Evolutionary conservation across 2,113 vertebrate species (phyloP).

Genomic region (Pseudonaja textilis): DNA sequence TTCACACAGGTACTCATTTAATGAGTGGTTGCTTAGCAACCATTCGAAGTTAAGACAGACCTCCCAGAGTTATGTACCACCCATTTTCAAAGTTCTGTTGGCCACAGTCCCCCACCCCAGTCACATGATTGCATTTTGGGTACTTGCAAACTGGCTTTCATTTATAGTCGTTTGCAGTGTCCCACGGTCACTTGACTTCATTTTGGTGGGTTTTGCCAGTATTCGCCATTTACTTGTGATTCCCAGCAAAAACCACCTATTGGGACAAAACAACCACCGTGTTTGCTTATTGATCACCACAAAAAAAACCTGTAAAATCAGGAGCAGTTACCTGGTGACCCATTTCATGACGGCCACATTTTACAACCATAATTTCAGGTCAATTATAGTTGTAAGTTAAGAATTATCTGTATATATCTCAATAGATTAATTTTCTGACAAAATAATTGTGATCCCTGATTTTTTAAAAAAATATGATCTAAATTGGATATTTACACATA

Average conservation of each 20-base stretch:
- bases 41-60: neutral
- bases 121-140: neutral
- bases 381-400: neutral
- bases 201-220: neutral
- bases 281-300: neutral
- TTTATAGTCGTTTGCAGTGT: neutral
- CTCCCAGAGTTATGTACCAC: neutral
- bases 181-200: neutral
- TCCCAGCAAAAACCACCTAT: neutral
- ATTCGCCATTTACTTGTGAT: neutral
- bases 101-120: neutral
- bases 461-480: neutral
- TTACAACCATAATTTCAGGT: neutral
- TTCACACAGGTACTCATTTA: neutral
- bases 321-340: neutral
- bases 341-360: neutral
- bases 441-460: neutral
- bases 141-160: neutral
- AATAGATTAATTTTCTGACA: slow-evolving; percentile 2
- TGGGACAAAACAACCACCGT: too few species aligned
- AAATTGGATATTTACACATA: neutral
- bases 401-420: neutral
- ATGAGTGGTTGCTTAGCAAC: neutral
- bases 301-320: neutral
- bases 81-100: neutral